A percentile compares a stretch with the other conserved stretches of the same genome.
phyloP scores from a whole-genome alignment of 2,113 vertebrate genomes.

The Engraulis encrasicolus region DNA sequence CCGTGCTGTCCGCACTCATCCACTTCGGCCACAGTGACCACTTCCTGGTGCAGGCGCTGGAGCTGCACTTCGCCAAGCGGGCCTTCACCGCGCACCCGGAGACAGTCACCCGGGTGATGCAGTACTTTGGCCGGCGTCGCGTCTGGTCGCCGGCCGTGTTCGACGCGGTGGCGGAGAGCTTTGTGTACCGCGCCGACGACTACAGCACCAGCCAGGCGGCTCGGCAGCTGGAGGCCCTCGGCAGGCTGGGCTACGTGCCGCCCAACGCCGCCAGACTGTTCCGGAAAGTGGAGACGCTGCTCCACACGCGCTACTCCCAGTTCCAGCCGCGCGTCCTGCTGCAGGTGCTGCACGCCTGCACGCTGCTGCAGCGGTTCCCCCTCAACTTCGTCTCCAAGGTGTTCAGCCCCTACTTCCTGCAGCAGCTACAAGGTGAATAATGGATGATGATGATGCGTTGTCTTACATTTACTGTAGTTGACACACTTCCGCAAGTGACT shows the following conservation, averaged over 20 bases:
- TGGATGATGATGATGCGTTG: neutral
- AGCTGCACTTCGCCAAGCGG: slow-evolving; percentile 65
- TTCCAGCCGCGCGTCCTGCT: slow-evolving; percentile 83
- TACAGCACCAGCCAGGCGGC: slow-evolving; percentile 82
- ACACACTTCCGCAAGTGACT: no score
- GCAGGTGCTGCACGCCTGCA: slow-evolving; percentile 85
- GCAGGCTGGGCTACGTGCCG: slow-evolving; percentile 86
- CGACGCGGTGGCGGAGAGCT: slow-evolving; percentile 81
- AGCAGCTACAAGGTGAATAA: slow-evolving; percentile 83
- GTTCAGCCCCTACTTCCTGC: slow-evolving; percentile 88
- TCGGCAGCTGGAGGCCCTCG: slow-evolving; percentile 80
- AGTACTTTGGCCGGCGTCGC: slow-evolving; percentile 78
- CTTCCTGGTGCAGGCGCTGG: slow-evolving; percentile 80
- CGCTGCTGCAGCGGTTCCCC: slow-evolving; percentile 83
- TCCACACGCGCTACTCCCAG: slow-evolving; percentile 69
- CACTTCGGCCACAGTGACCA: slow-evolving; percentile 81
- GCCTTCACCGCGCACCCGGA: slow-evolving; percentile 74
- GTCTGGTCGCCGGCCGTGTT: slow-evolving; percentile 82
- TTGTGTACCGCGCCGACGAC: slow-evolving; percentile 79
- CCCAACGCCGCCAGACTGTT: slow-evolving; percentile 82
- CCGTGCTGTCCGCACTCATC: slow-evolving; percentile 81
- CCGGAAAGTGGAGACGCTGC: slow-evolving; percentile 79
- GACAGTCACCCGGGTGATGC: slow-evolving; percentile 74
- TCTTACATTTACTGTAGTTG: no score
- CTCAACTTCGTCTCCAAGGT: slow-evolving; percentile 89